Conservation (phyloP, 1,140 invertebrate species). For the Plectrocnemia conspersa region DNA sequence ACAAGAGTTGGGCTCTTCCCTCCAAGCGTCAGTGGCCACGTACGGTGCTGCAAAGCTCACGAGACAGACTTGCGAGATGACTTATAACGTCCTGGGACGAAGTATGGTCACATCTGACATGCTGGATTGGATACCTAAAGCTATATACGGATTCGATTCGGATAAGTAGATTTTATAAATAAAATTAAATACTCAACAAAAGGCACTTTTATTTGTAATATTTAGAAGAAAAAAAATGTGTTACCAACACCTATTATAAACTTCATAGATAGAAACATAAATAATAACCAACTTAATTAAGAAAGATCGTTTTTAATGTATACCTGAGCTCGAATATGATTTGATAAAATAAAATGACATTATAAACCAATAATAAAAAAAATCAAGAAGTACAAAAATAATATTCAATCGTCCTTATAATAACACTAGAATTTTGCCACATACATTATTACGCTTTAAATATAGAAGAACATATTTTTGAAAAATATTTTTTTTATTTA, state of each 20-base stretch:
- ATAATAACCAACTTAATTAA: neutral
- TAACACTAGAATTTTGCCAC: no score
- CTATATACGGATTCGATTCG: no score
- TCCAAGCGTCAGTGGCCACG: conserved; percentile 15
- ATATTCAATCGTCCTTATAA: no score
- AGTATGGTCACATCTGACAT: conserved; percentile 18
- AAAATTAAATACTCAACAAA: neutral
- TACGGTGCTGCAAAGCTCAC: conserved; percentile 9
- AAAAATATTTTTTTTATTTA: no score
- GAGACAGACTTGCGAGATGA: neutral
- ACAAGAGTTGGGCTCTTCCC: neutral
- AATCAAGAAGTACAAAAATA: no score
- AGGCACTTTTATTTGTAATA: neutral
- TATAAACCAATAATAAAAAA: no score
- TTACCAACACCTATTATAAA: neutral
- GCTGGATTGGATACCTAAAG: neutral
- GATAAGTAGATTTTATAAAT: neutral
- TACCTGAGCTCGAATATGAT: no score
- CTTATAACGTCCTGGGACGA: neutral
- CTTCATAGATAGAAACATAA: neutral
- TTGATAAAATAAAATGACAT: no score
- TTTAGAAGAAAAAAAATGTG: neutral
- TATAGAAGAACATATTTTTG: no score
- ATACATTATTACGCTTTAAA: no score
- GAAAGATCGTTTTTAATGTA: neutral